Percentiles rank a stretch among this genome's conserved stretches.
Evolutionary conservation across 2,888 invertebrate species (phyloP).

Genomic region (Netelia melanura): DNA sequence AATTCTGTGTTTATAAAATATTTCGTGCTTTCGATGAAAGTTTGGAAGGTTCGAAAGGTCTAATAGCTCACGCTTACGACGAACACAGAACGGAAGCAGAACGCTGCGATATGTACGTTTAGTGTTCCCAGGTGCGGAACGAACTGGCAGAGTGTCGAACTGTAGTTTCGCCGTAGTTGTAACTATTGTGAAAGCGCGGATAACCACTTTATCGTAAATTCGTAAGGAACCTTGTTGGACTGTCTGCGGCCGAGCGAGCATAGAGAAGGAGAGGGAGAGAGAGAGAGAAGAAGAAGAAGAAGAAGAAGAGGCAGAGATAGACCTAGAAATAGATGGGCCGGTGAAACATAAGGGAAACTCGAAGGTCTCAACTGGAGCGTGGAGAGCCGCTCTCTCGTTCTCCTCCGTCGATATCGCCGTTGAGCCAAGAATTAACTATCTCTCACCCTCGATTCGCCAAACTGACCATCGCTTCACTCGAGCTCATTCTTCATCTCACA

Average conservation of each 20-base stretch:
- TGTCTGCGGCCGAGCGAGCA: conserved; percentile 40
- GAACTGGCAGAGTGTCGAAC: conserved; percentile 21
- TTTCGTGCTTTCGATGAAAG: too few relatives aligned
- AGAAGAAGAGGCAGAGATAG: conserved; percentile 6
- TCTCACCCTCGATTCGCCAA: conserved; percentile 11
- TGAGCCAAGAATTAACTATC: conserved; percentile 37
- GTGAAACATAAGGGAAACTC: conserved; percentile 8
- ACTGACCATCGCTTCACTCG: conserved; percentile 22
- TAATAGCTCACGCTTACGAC: too few relatives aligned
- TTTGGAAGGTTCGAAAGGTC: too few relatives aligned
- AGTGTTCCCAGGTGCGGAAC: too few relatives aligned
- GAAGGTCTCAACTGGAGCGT: conserved; percentile 16
- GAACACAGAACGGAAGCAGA: too few relatives aligned
- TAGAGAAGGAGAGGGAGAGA: not conserved
- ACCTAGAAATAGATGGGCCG: not conserved
- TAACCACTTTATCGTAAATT: conserved; percentile 54
- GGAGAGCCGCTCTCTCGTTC: conserved; percentile 20
- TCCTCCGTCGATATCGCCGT: conserved; percentile 30
- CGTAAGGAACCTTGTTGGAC: conserved; percentile 29
- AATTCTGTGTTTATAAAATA: too few relatives aligned
- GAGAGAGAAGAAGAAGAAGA: not conserved
- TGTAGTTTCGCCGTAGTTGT: conserved; percentile 24
- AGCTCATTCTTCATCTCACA: conserved; percentile 27
- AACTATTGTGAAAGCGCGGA: conserved; percentile 12
- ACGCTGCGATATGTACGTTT: too few relatives aligned